Conservation (phyloP, 2,113 vertebrate species). For the Alexandromys fortis region DNA sequence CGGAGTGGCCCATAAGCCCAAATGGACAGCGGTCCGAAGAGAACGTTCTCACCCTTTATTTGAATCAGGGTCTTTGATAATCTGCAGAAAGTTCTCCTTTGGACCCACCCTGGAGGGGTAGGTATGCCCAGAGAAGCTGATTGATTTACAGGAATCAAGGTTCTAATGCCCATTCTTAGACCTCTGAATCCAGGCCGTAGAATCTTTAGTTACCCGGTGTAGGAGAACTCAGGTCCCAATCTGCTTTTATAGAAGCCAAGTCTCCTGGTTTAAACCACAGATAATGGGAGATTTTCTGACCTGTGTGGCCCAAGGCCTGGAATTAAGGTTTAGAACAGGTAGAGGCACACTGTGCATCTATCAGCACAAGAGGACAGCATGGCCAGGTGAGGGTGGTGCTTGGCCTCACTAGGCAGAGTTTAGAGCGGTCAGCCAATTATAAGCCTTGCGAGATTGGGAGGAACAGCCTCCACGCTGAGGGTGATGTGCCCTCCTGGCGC, state of each 20-base stretch:
- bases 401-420: not conserved
- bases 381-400: not conserved
- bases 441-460: not conserved
- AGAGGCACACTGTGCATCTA: not conserved
- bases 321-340: not conserved
- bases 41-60: not conserved
- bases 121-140: not conserved
- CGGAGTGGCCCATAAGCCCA: not conserved
- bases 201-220: not conserved
- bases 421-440: not conserved
- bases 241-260: not conserved
- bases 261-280: not conserved
- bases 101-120: not conserved
- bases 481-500: not conserved
- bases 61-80: not conserved
- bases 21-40: not conserved
- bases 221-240: not conserved
- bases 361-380: too few species aligned
- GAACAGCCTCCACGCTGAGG: not conserved
- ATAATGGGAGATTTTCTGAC: slow-evolving; percentile 8
- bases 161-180: not conserved
- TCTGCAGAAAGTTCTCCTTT: not conserved
- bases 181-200: not conserved
- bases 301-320: not conserved
- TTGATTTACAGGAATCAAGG: not conserved